These are phyloP conservation scores for Trichogramma dendrolimi DNA, from an alignment of 2,888 invertebrate species.

Conservation along the genomic window DNA sequence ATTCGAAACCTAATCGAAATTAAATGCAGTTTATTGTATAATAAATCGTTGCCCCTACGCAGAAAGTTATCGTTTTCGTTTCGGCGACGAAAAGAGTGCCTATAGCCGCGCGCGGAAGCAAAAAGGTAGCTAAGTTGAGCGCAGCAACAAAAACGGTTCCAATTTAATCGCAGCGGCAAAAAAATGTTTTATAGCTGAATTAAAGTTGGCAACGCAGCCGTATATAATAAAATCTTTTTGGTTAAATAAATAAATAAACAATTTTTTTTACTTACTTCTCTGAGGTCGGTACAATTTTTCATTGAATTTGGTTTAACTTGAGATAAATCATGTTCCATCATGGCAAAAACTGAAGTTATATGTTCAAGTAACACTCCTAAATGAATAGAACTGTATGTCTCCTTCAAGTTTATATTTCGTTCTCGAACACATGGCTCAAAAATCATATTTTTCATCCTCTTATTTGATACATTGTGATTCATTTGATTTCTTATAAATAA, in stretches of 20 bases:
- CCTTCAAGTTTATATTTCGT: constrained; percentile 39
- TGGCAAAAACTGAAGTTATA: constrained; percentile 41
- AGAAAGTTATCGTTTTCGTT: too few relatives aligned
- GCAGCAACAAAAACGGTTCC: neutral
- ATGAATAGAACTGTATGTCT: constrained; percentile 41
- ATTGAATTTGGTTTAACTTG: constrained; percentile 40
- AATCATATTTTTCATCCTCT: constrained; percentile 45
- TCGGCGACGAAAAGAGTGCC: too few relatives aligned
- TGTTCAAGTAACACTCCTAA: constrained; percentile 46
- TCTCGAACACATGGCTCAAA: constrained; percentile 45
- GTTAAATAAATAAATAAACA: neutral
- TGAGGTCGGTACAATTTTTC: constrained; percentile 55
- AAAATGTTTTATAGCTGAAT: too few relatives aligned
- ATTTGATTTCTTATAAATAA: constrained; percentile 65
- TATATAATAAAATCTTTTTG: neutral
- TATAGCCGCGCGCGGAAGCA: too few relatives aligned
- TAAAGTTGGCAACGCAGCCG: too few relatives aligned
- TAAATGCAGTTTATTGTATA: too few relatives aligned
- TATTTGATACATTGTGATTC: constrained; percentile 48
- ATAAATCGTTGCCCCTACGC: too few relatives aligned
- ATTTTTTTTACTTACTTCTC: constrained; percentile 34
- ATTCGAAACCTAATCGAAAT: too few relatives aligned
- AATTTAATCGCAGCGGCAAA: too few relatives aligned
- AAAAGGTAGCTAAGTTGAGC: too few relatives aligned
- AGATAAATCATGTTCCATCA: constrained; percentile 43